Percentiles rank a stretch among this genome's conserved stretches.
Conservation (phyloP, 2,888 invertebrate species). For the Pristionchus mayeri region DNA sequence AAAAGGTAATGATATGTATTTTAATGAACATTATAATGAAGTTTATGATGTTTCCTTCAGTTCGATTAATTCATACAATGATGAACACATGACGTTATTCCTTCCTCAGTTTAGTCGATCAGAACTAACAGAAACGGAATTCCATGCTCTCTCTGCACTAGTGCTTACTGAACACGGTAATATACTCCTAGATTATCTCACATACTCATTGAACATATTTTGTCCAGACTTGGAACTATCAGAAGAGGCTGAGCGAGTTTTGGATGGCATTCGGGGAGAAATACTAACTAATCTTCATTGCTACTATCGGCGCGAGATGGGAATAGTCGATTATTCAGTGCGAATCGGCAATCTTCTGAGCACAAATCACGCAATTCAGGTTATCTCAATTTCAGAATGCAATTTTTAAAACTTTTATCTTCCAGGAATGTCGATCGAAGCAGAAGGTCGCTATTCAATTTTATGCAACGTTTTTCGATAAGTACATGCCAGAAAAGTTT, state of each 20-base stretch:
- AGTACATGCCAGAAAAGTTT: neutral
- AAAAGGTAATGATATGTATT: neutral
- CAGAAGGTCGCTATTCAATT: neutral
- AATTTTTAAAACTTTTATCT: neutral
- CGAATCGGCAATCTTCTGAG: neutral
- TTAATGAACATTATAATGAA: neutral
- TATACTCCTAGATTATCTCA: no score
- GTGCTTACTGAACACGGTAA: neutral
- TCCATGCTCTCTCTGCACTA: neutral
- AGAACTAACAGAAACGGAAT: neutral
- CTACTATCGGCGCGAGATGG: neutral
- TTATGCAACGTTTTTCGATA: neutral
- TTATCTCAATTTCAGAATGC: neutral
- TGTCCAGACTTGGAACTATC: neutral
- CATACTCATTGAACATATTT: neutral
- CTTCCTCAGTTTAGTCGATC: neutral
- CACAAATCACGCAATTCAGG: neutral
- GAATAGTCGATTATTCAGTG: neutral
- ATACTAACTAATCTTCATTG: neutral
- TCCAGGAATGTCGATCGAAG: neutral
- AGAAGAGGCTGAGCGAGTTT: neutral
- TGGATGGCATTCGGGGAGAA: neutral
- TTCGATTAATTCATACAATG: neutral
- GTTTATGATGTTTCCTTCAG: neutral
- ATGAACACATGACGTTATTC: neutral